Evolutionary conservation across 2,113 vertebrate genomes (phyloP).

Genomic region (Scomber scombrus): DNA sequence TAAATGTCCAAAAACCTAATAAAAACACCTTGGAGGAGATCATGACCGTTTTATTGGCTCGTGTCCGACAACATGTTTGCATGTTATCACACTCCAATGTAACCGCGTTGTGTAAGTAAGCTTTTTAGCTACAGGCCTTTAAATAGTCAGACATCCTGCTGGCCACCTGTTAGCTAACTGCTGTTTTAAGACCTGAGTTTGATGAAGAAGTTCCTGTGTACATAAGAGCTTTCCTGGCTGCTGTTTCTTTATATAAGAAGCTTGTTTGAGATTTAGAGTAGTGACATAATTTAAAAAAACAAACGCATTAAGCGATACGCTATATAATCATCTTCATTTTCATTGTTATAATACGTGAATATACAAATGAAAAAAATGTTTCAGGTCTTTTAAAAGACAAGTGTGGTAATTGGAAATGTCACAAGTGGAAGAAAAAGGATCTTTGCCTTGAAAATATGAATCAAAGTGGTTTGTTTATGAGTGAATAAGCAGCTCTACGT

Average conservation of each 20-base stretch:
- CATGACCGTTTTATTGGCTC: not conserved
- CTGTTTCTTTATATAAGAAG: constrained; percentile 6
- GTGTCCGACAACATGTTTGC: not conserved
- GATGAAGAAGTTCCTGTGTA: constrained; percentile 45
- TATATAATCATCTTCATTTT: constrained; percentile 1
- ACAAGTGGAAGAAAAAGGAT: not conserved
- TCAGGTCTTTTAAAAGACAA: not conserved
- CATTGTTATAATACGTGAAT: not conserved
- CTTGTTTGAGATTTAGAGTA: constrained; percentile 32
- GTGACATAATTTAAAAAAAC: constrained; percentile 26
- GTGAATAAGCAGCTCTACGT: not conserved
- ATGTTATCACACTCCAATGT: constrained; percentile 36
- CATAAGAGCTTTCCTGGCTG: constrained; percentile 41
- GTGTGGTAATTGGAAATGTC: not conserved
- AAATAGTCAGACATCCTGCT: constrained; percentile 72
- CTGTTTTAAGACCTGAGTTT: constrained; percentile 41
- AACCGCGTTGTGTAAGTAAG: constrained; percentile 71
- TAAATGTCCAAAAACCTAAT: not conserved
- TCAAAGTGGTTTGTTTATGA: not conserved
- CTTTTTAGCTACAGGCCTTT: constrained; percentile 58
- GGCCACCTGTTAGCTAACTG: constrained; percentile 76
- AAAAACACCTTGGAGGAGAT: constrained; percentile 20
- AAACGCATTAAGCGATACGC: not conserved
- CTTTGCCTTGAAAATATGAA: not conserved
- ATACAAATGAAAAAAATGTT: not conserved